Evolutionary conservation across 2,113 vertebrate genomes (phyloP).

Genomic region (Ailuropoda melanoleuca): DNA sequence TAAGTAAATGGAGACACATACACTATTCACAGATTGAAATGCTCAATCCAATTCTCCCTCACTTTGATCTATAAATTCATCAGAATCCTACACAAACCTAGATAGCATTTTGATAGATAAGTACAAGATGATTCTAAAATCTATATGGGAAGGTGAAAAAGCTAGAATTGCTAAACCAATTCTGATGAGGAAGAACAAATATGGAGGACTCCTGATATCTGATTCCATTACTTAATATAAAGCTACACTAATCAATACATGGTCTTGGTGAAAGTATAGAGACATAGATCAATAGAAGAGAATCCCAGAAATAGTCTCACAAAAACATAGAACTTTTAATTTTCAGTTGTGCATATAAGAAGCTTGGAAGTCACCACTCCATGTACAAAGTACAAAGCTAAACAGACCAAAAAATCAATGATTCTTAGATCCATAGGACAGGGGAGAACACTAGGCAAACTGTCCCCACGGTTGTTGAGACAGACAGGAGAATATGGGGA

Average conservation of each 20-base stretch:
- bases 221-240: background rate
- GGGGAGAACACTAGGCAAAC: background rate
- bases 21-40: background rate
- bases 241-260: background rate
- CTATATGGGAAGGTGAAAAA: background rate
- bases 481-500: background rate
- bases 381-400: background rate
- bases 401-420: background rate
- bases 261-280: background rate
- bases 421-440: background rate
- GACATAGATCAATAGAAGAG: background rate
- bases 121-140: background rate
- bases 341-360: background rate
- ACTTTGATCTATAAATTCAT: background rate
- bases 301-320: background rate
- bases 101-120: background rate
- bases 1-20: background rate
- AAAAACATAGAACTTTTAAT: background rate
- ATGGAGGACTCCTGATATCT: background rate
- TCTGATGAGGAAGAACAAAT: background rate
- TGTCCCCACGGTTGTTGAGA: background rate
- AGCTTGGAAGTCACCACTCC: background rate
- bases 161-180: background rate
- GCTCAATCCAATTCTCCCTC: background rate
- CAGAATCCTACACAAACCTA: background rate